Evolutionary conservation across 2,888 invertebrate genomes (phyloP).

Genomic region (Xiphydria camelus): DNA sequence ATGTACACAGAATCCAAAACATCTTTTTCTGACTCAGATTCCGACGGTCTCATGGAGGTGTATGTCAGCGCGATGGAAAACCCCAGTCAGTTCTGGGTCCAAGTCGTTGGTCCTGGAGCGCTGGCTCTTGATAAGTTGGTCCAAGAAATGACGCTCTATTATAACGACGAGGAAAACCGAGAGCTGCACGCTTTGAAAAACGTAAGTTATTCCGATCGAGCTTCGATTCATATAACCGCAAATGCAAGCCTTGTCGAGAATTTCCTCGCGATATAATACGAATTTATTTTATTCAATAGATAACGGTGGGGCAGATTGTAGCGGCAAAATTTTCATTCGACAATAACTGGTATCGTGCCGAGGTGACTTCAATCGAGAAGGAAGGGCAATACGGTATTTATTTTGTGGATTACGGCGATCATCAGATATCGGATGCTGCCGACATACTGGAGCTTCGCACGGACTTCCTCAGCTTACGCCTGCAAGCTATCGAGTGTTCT

Average conservation of each 20-base stretch:
- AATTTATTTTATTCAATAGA: constrained; percentile 49
- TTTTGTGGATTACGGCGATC: constrained; percentile 88
- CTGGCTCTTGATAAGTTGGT: constrained; percentile 79
- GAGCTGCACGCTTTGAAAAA: constrained; percentile 61
- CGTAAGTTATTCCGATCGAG: constrained; percentile 36
- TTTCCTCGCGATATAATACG: not conserved
- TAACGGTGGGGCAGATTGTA: constrained; percentile 77
- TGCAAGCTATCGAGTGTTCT: constrained; percentile 88
- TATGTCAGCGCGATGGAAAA: constrained; percentile 84
- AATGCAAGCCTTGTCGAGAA: not conserved
- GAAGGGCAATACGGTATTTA: constrained; percentile 72
- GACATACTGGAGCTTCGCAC: constrained; percentile 76
- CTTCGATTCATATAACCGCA: not conserved
- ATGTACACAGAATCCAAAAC: constrained; percentile 5
- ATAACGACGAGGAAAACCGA: constrained; percentile 67
- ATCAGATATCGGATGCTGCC: constrained; percentile 67
- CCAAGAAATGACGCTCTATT: constrained; percentile 81
- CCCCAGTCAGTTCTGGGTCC: constrained; percentile 84
- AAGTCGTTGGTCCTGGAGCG: constrained; percentile 76
- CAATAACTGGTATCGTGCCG: constrained; percentile 79
- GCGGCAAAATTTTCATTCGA: constrained; percentile 83
- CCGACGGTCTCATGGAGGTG: constrained; percentile 74
- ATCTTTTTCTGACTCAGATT: constrained; percentile 3
- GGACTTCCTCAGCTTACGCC: constrained; percentile 72
- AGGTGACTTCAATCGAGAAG: constrained; percentile 68